A percentile compares a stretch with the other conserved stretches of the same genome.
Evolutionary conservation across 1,140 invertebrate genomes (phyloP).

Genomic region (Cardiocondyla obscurior): DNA sequence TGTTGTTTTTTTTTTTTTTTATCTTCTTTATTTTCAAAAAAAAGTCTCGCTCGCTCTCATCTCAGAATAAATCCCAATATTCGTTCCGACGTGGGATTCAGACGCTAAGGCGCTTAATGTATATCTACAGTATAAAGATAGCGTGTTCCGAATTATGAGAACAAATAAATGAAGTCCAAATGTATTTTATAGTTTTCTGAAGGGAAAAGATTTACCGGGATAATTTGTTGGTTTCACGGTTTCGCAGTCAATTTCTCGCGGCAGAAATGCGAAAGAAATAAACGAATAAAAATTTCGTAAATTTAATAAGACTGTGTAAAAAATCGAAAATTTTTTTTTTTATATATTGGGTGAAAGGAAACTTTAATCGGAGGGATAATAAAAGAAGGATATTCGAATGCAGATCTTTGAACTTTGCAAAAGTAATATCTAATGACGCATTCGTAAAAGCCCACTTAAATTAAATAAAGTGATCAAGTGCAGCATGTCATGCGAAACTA

Average conservation of each 20-base stretch:
- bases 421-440: neutral
- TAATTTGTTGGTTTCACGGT: neutral
- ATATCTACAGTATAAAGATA: slow-evolving; percentile 13
- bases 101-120: slow-evolving; percentile 17
- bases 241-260: neutral
- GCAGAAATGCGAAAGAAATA: neutral
- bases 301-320: neutral
- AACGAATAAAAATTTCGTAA: neutral
- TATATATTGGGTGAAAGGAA: neutral
- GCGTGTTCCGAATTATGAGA: neutral
- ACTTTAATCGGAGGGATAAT: neutral
- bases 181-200: neutral
- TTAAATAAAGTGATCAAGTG: neutral
- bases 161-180: slow-evolving; percentile 1
- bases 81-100: slow-evolving; percentile 22
- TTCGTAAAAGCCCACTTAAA: neutral
- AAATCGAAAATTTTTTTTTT: neutral
- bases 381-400: neutral
- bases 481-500: neutral
- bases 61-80: slow-evolving; percentile 50
- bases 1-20: slow-evolving; percentile 33
- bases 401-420: neutral
- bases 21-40: neutral
- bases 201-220: neutral
- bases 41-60: slow-evolving; percentile 12